Evolutionary conservation across 2,888 invertebrate genomes (phyloP), one percentile per base, ranked within the genome.

Genomic region (Cremastinae sp.): DNA sequence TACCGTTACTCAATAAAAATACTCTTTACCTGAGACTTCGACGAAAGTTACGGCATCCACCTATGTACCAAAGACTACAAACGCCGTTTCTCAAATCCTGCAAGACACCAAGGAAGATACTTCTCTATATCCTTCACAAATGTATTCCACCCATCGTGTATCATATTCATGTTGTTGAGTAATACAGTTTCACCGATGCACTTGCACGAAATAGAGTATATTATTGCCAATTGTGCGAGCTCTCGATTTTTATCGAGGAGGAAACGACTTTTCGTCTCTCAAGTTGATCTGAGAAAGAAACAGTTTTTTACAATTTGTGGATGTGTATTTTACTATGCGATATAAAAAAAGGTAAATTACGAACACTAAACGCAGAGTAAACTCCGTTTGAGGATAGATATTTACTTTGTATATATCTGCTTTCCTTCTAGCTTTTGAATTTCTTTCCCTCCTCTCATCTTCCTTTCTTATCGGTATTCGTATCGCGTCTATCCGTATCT

Each of bases 1-100:
- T 65, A 66, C 20, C 14, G 43, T 56, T 49, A 51, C 43, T 75
- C 71, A 71, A 75, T 71, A 49, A 62, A 75, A 62, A 66, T 49
- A 55, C 70, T 37, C 37, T 49, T 62, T 16, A 56, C 75, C 66
- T 47, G 39, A 55, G 61, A 65, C 61, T 55, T 53, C 41, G 28
- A 20, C 73, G 41, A 66, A 12, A 2, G 28, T 28, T 28, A 28
- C 47, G 53, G 35, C 65, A 64, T 64, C 43, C 59, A 55, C 18
- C 47, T 28, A 47, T 16, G 16, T 20, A 35, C 43, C 7, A 16
- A n/a, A 37, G 16, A 69, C 53, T 70, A 16, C 39, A 28, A 65
- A 70, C 45, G 28, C 28, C 53, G 59, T 59, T 59, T 22, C 8
- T 14, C 12, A 22, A 18, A 59, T 43, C 45, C 37, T 56, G 8